A percentile compares a stretch with the other conserved stretches of the same genome.
These are phyloP conservation scores for Acrocephalus kingi DNA, from an alignment of 2,113 vertebrate species.

Conservation along the genomic window DNA sequence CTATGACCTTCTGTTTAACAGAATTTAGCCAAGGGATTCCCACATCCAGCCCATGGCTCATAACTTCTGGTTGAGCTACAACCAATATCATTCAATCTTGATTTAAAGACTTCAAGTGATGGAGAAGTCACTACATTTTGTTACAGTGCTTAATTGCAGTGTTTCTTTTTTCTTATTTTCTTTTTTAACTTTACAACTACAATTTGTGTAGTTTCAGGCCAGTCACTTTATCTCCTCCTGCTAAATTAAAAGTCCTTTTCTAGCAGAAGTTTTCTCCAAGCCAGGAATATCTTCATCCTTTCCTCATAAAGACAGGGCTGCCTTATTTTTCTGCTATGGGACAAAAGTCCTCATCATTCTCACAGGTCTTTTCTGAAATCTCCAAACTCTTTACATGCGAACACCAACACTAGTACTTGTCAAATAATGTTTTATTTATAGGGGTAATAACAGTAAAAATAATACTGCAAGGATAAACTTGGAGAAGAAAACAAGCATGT, in stretches of 20 bases:
- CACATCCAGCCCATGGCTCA: neutral
- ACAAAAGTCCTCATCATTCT: neutral
- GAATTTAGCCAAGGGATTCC: slow-evolving; percentile 60
- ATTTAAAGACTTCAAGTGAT: slow-evolving; percentile 49
- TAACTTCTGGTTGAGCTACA: slow-evolving; percentile 43
- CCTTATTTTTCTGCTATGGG: neutral
- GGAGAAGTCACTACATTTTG: slow-evolving; percentile 20
- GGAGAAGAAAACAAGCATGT: neutral
- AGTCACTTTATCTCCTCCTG: neutral
- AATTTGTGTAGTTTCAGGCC: neutral
- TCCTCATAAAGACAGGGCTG: neutral
- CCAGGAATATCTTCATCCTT: neutral
- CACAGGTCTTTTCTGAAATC: neutral
- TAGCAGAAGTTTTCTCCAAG: neutral
- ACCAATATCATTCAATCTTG: slow-evolving; percentile 5
- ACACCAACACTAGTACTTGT: neutral
- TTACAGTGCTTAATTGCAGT: neutral
- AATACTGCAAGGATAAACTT: neutral
- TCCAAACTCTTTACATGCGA: neutral
- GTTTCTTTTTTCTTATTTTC: neutral
- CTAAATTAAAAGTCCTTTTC: neutral
- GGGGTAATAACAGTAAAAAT: neutral
- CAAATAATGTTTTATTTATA: neutral
- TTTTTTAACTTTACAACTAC: neutral
- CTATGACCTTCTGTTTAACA: slow-evolving; percentile 55